These are phyloP conservation scores for Drosophila sp. DNA, from an alignment of 1,140 invertebrate species.

Conservation along the genomic window DNA sequence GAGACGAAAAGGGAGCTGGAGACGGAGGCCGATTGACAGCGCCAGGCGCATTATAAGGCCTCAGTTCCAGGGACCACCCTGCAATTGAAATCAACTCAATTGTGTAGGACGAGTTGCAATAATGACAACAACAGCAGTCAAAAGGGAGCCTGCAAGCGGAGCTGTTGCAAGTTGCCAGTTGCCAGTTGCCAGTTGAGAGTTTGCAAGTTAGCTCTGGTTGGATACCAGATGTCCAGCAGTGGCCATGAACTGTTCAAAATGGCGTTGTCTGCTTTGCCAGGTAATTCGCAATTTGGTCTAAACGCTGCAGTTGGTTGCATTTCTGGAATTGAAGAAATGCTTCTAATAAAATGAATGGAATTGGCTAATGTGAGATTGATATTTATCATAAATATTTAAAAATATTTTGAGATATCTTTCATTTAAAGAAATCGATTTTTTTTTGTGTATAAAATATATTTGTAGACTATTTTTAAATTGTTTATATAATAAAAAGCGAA, in stretches of 20 bases:
- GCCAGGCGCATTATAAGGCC: conserved; percentile 70
- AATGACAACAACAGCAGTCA: conserved; percentile 26
- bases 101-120: conserved; percentile 39
- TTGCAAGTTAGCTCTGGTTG: conserved; percentile 25
- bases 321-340: conserved; percentile 4
- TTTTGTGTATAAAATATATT: no score
- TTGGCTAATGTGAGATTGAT: neutral
- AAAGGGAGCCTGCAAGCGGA: conserved; percentile 30
- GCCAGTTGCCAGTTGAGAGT: conserved; percentile 7
- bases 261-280: conserved; percentile 31
- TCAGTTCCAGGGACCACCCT: conserved; percentile 70
- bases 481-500: no score
- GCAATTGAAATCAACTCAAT: conserved; percentile 76
- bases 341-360: neutral
- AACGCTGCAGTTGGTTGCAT: conserved; percentile 20
- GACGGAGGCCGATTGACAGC: conserved; percentile 61
- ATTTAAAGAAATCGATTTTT: no score
- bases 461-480: no score
- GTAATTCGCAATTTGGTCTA: conserved; percentile 10
- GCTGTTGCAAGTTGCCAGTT: conserved; percentile 24
- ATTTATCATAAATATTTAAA: no score
- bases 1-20: neutral
- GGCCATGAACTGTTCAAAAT: conserved; percentile 54
- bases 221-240: conserved; percentile 28
- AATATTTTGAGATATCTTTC: no score